Conservation (phyloP, 2,797 vertebrate species). For the Characodon lateralis region DNA sequence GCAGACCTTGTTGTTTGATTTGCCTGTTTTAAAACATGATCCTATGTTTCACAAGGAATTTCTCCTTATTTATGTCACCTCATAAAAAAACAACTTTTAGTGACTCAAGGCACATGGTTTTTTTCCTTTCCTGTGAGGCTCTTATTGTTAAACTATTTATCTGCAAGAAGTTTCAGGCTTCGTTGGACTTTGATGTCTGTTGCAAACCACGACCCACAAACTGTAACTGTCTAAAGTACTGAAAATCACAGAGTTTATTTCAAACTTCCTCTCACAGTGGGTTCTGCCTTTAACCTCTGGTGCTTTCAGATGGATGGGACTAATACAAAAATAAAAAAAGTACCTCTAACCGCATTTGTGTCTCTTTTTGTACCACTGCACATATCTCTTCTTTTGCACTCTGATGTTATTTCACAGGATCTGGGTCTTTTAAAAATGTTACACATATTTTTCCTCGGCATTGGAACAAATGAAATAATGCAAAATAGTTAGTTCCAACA, state of each 20-base stretch:
- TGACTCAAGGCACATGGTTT: neutral
- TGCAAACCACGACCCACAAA: slow-evolving; percentile 6
- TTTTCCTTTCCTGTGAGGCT: neutral
- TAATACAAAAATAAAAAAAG: neutral
- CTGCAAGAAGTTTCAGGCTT: slow-evolving; percentile 17
- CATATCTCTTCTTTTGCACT: neutral
- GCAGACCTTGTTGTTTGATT: neutral
- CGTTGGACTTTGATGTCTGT: neutral
- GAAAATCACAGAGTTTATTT: slow-evolving; percentile 3
- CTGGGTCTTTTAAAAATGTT: neutral
- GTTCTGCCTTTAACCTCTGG: neutral
- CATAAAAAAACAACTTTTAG: slow-evolving; percentile 6
- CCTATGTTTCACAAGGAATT: neutral
- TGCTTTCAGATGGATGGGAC: neutral
- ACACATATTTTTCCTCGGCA: neutral
- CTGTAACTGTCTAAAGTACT: neutral
- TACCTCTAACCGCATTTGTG: neutral
- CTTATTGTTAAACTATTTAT: slow-evolving; percentile 22
- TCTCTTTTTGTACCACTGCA: neutral
- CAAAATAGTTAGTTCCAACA: slow-evolving; percentile 4
- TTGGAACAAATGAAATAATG: neutral
- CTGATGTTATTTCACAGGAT: slow-evolving; percentile 11
- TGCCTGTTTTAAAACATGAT: neutral
- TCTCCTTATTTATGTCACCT: neutral
- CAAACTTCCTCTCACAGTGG: neutral